These are phyloP conservation scores for Rhabditoides inermis DNA, from an alignment of 2,888 invertebrate species.

Conservation along the genomic window DNA sequence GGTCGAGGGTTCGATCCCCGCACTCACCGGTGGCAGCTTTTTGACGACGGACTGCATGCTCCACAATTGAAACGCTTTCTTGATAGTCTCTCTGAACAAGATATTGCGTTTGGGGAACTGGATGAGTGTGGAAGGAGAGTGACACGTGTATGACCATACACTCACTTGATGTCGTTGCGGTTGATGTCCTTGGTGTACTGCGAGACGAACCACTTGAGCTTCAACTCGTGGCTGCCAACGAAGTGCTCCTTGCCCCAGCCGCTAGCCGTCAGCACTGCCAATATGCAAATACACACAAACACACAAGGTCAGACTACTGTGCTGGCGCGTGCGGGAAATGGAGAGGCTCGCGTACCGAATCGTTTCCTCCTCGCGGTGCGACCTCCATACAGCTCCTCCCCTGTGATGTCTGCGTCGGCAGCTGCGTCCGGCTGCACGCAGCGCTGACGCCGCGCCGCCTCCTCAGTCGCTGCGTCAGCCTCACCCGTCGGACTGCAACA, in stretches of 20 bases:
- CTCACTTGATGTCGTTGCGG: conserved; percentile 34
- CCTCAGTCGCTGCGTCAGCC: conserved; percentile 36
- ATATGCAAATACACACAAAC: conserved; percentile 9
- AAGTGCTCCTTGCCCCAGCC: conserved; percentile 27
- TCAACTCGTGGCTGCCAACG: conserved; percentile 20
- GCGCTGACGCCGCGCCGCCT: conserved; percentile 31
- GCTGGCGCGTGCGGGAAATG: background rate
- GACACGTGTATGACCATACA: background rate
- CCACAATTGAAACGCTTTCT: conserved; percentile 65
- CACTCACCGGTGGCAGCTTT: conserved; percentile 9
- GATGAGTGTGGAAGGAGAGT: background rate
- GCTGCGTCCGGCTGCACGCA: conserved; percentile 41
- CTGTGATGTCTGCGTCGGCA: conserved; percentile 10
- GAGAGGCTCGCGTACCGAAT: conserved; percentile 20
- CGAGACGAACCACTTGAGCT: conserved; percentile 45
- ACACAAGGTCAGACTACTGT: background rate
- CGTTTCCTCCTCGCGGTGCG: conserved; percentile 12
- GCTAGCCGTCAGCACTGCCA: conserved; percentile 20
- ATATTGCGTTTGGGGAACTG: background rate
- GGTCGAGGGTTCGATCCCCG: no score
- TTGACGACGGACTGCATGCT: conserved; percentile 53
- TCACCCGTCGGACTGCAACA: conserved; percentile 39
- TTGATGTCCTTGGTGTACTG: conserved; percentile 48
- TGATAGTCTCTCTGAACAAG: conserved; percentile 29
- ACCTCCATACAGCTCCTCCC: conserved; percentile 6